Percentiles rank a stretch among this genome's conserved stretches.
Evolutionary conservation across 1,140 invertebrate species (phyloP).

Genomic region (Aphaenogaster rudis): DNA sequence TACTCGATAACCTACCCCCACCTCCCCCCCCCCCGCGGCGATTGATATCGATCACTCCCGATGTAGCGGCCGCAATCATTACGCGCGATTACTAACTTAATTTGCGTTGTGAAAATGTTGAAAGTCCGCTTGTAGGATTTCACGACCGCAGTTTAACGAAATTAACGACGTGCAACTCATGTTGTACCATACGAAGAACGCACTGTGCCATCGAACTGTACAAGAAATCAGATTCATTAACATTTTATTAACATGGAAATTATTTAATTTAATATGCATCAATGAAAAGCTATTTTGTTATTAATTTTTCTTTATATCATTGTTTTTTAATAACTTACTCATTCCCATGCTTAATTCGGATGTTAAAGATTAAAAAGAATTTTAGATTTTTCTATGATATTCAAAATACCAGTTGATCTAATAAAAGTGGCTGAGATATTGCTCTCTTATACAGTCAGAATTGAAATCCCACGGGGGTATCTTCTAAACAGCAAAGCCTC

Average conservation of each 20-base stretch:
- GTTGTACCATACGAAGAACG: conserved; percentile 9
- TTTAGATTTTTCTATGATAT: neutral
- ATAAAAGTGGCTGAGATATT: conserved; percentile 39
- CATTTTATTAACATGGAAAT: neutral
- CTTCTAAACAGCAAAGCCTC: conserved; percentile 56
- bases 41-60: conserved; percentile 56
- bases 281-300: neutral
- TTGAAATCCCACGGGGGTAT: conserved; percentile 70
- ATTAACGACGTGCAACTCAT: conserved; percentile 21
- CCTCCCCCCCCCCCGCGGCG: neutral
- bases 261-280: neutral
- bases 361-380: neutral
- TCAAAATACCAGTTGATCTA: neutral
- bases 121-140: conserved; percentile 12
- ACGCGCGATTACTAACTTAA: conserved; percentile 59
- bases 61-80: conserved; percentile 37
- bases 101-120: conserved; percentile 55
- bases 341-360: neutral
- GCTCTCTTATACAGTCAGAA: conserved; percentile 31
- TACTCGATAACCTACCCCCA: conserved; percentile 23
- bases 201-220: neutral
- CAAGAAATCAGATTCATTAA: neutral
- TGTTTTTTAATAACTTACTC: neutral
- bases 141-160: conserved; percentile 4
- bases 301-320: neutral